Evolutionary conservation across 2,888 invertebrate genomes (phyloP), one percentile per base, ranked within the genome.

Genomic region (Spisula subtruncata): DNA sequence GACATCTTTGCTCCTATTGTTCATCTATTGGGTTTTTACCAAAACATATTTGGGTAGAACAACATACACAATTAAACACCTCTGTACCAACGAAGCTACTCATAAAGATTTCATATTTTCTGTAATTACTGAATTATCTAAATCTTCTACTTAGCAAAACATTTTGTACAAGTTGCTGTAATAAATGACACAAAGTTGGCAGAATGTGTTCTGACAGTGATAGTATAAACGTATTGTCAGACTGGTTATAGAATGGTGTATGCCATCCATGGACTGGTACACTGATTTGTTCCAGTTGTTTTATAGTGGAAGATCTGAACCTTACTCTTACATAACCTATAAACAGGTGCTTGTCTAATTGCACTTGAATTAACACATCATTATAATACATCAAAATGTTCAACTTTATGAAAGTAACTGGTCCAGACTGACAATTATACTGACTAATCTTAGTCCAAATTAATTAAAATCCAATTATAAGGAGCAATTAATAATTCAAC

Each of bases 161-260:
- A 66, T 25, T 51, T 10, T 10, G 51, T 66, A 66, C 60, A 66
- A 41, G 41, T 41, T 25, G n/a, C 25, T 66, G 25, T 66, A 25
- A 66, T 66, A 66, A 66, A 66, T 66, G 60, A 66, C 60, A 66
- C 25, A 66, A 66, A 66, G 60, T 66, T 66, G 60, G 60, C 60
- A 66, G 0, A 66, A 5, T 25, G 60, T n/a, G 25, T 12, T 25
- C 25, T 8, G 60, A 66, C 60, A 66, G 25, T 66, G 60, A 66
- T 66, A 10, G n/a, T 66, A 66, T 4, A 66, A 25, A 2, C 2
- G 60, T n/a, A n/a, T 2, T 60, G 60, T n/a, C 60, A 60, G 60
- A 60, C 60, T 66, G 60, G 60, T 66, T 66, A 66, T 25, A 25
- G 25, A 66, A 66, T 66, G 41, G 25, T 66, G 25, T 66, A 66